Conservation (phyloP, 1,140 invertebrate species). For the Bombyx mori region ASM3026992v2 NC_085128.1:245501-246000, state of each 20-base stretch:
- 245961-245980: conserved; percentile 5
- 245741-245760: too few relatives aligned
- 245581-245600: not conserved
- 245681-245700: too few relatives aligned
- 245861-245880: not conserved
- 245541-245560: conserved; percentile 1
- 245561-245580: not conserved
- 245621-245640: too few relatives aligned
- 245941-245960: conserved; percentile 1
- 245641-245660: too few relatives aligned
- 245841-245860: too few relatives aligned
- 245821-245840: too few relatives aligned
- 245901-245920: conserved; percentile 6
- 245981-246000: conserved; percentile 17
- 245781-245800: too few relatives aligned
- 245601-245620: not conserved
- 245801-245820: too few relatives aligned
- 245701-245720: too few relatives aligned
- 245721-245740: too few relatives aligned
- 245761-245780: too few relatives aligned
- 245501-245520: conserved; percentile 34
- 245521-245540: conserved; percentile 9
- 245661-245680: too few relatives aligned
- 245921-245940: conserved; percentile 5
- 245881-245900: conserved; percentile 5